Evolutionary conservation across 2,888 invertebrate species (phyloP), one percentile per base, ranked within the genome.

Genomic region (Drosophila kuntzei): DNA sequence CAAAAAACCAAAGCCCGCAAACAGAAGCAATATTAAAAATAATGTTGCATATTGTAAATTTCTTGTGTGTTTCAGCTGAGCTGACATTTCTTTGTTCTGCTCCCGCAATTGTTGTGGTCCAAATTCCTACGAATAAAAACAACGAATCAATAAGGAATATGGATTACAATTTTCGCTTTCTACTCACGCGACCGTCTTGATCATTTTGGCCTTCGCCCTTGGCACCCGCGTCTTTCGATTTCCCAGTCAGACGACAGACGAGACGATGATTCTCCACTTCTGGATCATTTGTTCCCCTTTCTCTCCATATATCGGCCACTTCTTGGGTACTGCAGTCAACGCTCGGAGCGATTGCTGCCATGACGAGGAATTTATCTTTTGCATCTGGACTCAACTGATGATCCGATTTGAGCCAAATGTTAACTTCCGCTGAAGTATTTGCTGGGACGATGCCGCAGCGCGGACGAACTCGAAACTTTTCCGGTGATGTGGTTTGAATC

Each of bases 401-500:
- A 5, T 96, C 96, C 12, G 95, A 94, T 83, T 96, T 95, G 1
- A 98, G 93, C 4, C 95, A 94, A 2, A 98, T 96, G 37, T 94
- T 93, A 0, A 98, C 95, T 0, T 93, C 93, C 37, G 95, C 94
- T 0, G 93, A 3, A n/a, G 32, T 3, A 11, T 41, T 29, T 20
- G 41, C 2, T 9, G 93, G 92, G 54, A 98, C 91, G 6, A 95
- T 93, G 0, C 98, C 98, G 6, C 95, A 95, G 83, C 97, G 97
- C 0, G 98, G 98, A 55, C 97, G 94, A 1, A 99, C 99, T 29
- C 97, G 94, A 93, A 98, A 99, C 92, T 98, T 98, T 87, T 98
- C 98, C 0, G 98, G 99, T 0, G 98, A 96, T 3, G 98, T 99
- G 12, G 98, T 99, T 92, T 99, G 97, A 71, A 99, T 96, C 96